Conservation (phyloP, 2,888 invertebrate genomes). For the Epistrophella euchroma region DNA sequence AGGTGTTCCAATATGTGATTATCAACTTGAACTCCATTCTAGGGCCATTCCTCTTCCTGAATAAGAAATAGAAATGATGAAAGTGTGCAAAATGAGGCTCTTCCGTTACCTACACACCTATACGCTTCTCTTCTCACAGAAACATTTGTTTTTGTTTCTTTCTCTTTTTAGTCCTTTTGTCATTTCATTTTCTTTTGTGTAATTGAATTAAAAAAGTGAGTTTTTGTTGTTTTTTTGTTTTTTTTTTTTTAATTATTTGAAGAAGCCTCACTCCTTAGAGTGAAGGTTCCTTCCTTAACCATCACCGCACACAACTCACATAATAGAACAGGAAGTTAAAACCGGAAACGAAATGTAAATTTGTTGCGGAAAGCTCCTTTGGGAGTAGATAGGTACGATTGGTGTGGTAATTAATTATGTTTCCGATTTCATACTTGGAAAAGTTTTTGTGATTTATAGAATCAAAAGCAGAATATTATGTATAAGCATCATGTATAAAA, state of each 20-base stretch:
- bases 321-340: slow-evolving; percentile 19
- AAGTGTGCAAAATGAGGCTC: slow-evolving; percentile 3
- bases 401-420: slow-evolving; percentile 72
- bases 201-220: slow-evolving; percentile 68
- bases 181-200: slow-evolving; percentile 38
- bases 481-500: not conserved
- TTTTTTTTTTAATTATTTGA: slow-evolving; percentile 29
- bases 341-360: slow-evolving; percentile 66
- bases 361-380: slow-evolving; percentile 66
- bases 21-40: slow-evolving; percentile 68
- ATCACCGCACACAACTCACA: not conserved
- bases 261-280: slow-evolving; percentile 12
- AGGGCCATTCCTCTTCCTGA: slow-evolving; percentile 44
- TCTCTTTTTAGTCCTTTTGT: slow-evolving; percentile 31
- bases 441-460: slow-evolving; percentile 70
- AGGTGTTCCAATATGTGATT: slow-evolving; percentile 70
- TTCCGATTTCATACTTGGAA: slow-evolving; percentile 67
- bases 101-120: not conserved
- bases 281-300: not conserved
- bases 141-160: slow-evolving; percentile 15
- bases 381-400: slow-evolving; percentile 34
- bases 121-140: not conserved
- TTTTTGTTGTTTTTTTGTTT: slow-evolving; percentile 3
- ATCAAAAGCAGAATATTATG: slow-evolving; percentile 25
- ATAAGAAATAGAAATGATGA: not conserved